These are phyloP conservation scores for Agrotis puta DNA, from an alignment of 2,888 invertebrate genomes.

Conservation along the genomic window DNA sequence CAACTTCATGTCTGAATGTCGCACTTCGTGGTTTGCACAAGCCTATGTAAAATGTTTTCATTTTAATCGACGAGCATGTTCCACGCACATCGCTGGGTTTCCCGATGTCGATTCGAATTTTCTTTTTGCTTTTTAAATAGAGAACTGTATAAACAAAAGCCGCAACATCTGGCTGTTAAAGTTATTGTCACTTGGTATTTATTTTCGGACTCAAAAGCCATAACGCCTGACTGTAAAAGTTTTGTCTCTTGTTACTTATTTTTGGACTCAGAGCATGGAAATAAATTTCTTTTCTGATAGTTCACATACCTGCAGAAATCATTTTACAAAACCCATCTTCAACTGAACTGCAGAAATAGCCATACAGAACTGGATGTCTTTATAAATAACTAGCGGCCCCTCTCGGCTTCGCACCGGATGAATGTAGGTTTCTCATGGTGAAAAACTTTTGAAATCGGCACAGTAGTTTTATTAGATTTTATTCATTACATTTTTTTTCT, in stretches of 20 bases:
- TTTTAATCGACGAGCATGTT: slow-evolving; percentile 55
- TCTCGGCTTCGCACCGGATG: too few species aligned
- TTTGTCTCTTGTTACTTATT: neutral
- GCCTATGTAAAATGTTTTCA: slow-evolving; percentile 50
- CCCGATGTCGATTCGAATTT: slow-evolving; percentile 26
- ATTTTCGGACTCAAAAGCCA: neutral
- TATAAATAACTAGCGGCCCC: too few species aligned
- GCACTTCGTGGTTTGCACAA: slow-evolving; percentile 41
- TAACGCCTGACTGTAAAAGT: neutral
- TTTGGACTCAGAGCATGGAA: neutral
- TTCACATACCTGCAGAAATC: too few species aligned
- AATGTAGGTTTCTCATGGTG: too few species aligned
- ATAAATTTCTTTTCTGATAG: neutral
- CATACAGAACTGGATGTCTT: too few species aligned
- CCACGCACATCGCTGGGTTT: slow-evolving; percentile 31
- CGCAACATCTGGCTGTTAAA: neutral
- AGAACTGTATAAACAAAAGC: slow-evolving; percentile 25
- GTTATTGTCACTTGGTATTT: neutral
- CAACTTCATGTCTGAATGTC: slow-evolving; percentile 47
- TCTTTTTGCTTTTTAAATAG: slow-evolving; percentile 32
- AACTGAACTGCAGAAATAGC: too few species aligned
- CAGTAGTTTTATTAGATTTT: too few species aligned
- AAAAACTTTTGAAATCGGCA: too few species aligned
- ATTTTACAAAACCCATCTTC: too few species aligned
- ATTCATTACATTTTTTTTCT: too few species aligned